Conservation (phyloP, 1,140 invertebrate species). For the Danaus melanippus region DNA sequence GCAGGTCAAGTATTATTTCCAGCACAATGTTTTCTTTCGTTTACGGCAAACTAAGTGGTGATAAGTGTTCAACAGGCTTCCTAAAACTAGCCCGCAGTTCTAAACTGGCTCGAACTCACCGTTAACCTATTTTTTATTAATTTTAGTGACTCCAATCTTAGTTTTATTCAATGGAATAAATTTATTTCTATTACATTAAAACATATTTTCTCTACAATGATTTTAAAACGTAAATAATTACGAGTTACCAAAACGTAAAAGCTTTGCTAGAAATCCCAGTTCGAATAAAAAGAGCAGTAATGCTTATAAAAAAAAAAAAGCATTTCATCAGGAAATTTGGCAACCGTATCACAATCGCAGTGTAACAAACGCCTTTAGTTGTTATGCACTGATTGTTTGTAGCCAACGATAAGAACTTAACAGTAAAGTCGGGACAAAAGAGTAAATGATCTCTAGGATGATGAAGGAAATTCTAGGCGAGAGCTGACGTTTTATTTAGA, state of each 20-base stretch:
- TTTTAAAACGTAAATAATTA: too few relatives aligned
- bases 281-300: too few relatives aligned
- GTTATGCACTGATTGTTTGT: conserved; percentile 43
- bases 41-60: conserved; percentile 4
- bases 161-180: too few relatives aligned
- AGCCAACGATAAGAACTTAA: conserved; percentile 29
- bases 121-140: too few relatives aligned
- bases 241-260: too few relatives aligned
- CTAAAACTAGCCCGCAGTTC: conserved; percentile 10
- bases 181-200: too few relatives aligned
- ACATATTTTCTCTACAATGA: too few relatives aligned
- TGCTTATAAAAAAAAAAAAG: conserved; percentile 9
- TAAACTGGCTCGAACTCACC: background rate
- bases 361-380: conserved; percentile 29
- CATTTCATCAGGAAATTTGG: conserved; percentile 21
- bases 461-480: conserved; percentile 7
- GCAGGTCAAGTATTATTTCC: conserved; percentile 13
- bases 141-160: too few relatives aligned
- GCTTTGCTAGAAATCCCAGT: too few relatives aligned
- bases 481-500: too few relatives aligned
- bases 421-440: conserved; percentile 34
- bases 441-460: conserved; percentile 18
- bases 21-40: conserved; percentile 7
- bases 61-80: conserved; percentile 16
- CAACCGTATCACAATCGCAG: conserved; percentile 25